Percentiles rank a stretch among this genome's conserved stretches.
phyloP scores from a whole-genome alignment of 1,140 invertebrate species.

The Pectinophora gossypiella region DNA sequence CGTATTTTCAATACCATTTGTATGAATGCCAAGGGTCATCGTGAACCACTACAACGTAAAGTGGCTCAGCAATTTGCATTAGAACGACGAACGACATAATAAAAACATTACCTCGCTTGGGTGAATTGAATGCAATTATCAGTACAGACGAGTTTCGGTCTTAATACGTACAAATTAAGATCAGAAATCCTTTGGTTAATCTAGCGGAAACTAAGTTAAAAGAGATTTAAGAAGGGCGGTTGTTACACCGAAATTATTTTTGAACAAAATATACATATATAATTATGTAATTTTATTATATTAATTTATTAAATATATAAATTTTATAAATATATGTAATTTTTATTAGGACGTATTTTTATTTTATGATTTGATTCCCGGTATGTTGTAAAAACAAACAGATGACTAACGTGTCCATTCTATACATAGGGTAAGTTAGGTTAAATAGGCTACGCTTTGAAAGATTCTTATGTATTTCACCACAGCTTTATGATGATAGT shows the following conservation, averaged over 20 bases:
- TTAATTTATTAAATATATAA: not conserved
- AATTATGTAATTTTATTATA: not conserved
- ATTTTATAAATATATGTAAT: not conserved
- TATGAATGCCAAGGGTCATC: not conserved
- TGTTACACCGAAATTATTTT: not conserved
- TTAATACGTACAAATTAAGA: not conserved
- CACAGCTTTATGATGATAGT: no score
- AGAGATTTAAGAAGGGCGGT: not conserved
- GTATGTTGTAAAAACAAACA: not conserved
- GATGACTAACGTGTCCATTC: not conserved
- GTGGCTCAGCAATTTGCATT: slow-evolving; percentile 1
- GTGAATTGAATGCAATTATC: not conserved
- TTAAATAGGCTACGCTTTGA: no score
- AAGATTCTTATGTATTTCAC: no score
- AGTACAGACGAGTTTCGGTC: not conserved
- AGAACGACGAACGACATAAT: slow-evolving; percentile 1
- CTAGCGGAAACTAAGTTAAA: not conserved
- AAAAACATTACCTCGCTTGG: not conserved
- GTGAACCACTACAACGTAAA: not conserved
- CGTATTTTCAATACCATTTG: no score
- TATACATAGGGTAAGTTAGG: not conserved
- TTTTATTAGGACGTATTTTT: not conserved
- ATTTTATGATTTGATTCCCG: not conserved
- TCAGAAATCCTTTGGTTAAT: slow-evolving; percentile 2
- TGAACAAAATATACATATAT: not conserved